These are phyloP conservation scores for Chromis chromis DNA, from an alignment of 2,797 vertebrate genomes.

Conservation along the genomic window DNA sequence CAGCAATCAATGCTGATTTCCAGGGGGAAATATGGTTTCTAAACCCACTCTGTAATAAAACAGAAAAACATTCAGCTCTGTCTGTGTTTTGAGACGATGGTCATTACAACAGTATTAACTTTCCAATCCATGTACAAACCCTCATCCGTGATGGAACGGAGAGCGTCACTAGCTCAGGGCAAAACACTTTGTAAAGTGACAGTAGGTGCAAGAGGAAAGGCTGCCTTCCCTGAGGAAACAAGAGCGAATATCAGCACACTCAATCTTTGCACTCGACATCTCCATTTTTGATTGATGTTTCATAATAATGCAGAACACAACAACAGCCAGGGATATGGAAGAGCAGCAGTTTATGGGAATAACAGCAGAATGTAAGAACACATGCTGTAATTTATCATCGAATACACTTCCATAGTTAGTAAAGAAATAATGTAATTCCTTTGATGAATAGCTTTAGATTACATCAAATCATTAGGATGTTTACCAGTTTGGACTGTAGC, in stretches of 20 bases:
- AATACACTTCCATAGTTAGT: not conserved
- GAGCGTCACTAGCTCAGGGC: conserved; percentile 89
- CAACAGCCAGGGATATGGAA: not conserved
- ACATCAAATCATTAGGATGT: conserved; percentile 31
- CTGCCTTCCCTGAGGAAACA: conserved; percentile 88
- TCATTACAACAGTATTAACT: not conserved
- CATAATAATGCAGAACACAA: conserved; percentile 12
- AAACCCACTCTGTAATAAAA: conserved; percentile 86
- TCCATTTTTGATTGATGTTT: conserved; percentile 4
- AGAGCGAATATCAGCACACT: conserved; percentile 13
- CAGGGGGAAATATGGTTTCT: conserved; percentile 87
- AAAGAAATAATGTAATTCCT: not conserved
- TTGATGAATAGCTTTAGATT: conserved; percentile 19
- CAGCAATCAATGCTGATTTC: conserved; percentile 83
- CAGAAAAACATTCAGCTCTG: not conserved
- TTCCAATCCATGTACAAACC: conserved; percentile 81
- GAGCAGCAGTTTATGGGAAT: not conserved
- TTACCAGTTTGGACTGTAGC: conserved; percentile 92
- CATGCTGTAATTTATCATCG: conserved; percentile 3
- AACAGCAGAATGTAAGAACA: not conserved
- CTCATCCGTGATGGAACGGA: conserved; percentile 85
- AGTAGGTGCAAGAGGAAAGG: conserved; percentile 90
- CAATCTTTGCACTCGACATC: not conserved
- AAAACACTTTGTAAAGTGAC: conserved; percentile 91
- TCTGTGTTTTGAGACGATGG: not conserved